phyloP scores from a whole-genome alignment of 2,888 invertebrate genomes.

The Cerastoderma edule region DNA sequence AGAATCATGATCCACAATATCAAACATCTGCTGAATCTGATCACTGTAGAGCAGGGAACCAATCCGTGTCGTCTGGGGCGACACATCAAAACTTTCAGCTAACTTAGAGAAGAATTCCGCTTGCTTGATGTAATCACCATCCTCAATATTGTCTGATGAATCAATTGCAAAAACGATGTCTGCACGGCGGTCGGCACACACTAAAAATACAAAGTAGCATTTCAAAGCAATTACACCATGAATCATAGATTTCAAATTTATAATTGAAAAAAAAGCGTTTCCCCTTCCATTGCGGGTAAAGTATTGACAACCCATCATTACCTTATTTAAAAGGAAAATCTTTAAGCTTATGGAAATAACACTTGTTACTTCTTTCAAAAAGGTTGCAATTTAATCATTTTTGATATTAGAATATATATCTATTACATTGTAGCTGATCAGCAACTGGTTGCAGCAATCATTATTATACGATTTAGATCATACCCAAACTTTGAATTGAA shows the following conservation, averaged over 20 bases:
- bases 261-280: too few relatives aligned
- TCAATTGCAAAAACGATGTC: constrained; percentile 77
- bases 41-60: constrained; percentile 75
- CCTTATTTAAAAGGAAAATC: too few relatives aligned
- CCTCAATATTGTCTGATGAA: constrained; percentile 70
- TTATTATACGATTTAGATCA: constrained; percentile 16
- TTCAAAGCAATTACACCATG: neutral
- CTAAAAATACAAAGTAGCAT: constrained; percentile 50
- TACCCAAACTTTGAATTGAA: constrained; percentile 6
- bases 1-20: constrained; percentile 62
- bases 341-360: too few relatives aligned
- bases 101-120: constrained; percentile 74
- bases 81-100: constrained; percentile 69
- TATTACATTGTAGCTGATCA: too few relatives aligned
- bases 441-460: too few relatives aligned
- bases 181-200: constrained; percentile 64
- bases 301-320: too few relatives aligned
- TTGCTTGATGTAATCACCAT: constrained; percentile 73
- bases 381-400: too few relatives aligned
- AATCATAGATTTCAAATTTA: too few relatives aligned
- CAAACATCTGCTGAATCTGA: constrained; percentile 68
- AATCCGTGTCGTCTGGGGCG: constrained; percentile 68
- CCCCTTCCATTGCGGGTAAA: too few relatives aligned
- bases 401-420: too few relatives aligned
- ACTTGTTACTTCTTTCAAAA: too few relatives aligned